Conservation (phyloP, 2,113 vertebrate species). For the Microtus ochrogaster region DNA sequence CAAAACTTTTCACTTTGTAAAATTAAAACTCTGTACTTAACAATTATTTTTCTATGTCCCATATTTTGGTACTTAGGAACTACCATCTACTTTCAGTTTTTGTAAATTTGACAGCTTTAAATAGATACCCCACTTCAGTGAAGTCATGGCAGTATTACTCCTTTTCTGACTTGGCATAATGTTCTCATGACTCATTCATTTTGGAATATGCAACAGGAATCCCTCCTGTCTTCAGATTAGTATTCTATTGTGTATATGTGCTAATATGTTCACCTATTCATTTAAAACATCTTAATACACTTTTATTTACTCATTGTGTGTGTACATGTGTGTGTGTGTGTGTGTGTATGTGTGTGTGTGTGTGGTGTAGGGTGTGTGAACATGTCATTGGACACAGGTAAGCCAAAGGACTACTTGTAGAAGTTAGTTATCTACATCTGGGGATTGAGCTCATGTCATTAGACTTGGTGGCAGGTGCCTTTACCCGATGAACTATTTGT, state of each 20-base stretch:
- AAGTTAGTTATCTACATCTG: not conserved
- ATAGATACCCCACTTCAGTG: not conserved
- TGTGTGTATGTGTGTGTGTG: not conserved
- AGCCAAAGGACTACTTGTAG: not conserved
- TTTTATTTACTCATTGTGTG: not conserved
- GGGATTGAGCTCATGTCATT: not conserved
- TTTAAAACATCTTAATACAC: not conserved
- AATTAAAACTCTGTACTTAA: not conserved
- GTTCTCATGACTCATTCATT: not conserved
- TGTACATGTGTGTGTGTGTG: not conserved
- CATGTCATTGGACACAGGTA: not conserved
- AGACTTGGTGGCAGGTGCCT: not conserved
- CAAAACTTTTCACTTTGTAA: slow-evolving; percentile 32
- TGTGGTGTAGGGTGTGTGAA: not conserved
- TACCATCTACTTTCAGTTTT: not conserved
- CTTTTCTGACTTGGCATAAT: not conserved
- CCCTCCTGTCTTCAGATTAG: slow-evolving; percentile 15
- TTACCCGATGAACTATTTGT: not conserved
- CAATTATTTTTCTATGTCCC: not conserved
- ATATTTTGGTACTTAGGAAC: not conserved
- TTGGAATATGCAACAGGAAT: not conserved
- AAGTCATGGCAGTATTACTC: not conserved
- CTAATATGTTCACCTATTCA: not conserved
- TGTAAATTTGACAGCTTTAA: slow-evolving; percentile 11
- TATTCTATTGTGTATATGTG: not conserved